Conservation (phyloP, 2,888 invertebrate species). For the Orthonevra nobilis region DNA sequence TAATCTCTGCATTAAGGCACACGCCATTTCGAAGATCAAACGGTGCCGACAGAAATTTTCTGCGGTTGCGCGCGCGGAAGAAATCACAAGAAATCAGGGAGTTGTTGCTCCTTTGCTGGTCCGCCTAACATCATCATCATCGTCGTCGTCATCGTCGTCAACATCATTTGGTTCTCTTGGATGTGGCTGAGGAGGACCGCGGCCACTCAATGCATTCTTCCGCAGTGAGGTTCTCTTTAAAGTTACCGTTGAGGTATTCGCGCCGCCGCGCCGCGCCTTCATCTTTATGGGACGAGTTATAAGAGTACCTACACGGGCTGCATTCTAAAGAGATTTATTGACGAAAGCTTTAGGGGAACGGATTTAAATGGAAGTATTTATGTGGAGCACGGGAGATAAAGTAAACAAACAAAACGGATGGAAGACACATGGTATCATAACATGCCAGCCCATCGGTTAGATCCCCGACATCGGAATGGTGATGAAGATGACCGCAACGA, state of each 20-base stretch:
- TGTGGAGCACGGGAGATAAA: conserved; percentile 39
- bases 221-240: conserved; percentile 36
- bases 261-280: too few relatives aligned
- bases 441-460: too few relatives aligned
- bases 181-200: background rate
- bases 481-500: too few relatives aligned
- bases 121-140: conserved; percentile 40
- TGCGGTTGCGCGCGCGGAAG: conserved; percentile 77
- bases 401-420: conserved; percentile 22
- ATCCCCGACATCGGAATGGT: too few relatives aligned
- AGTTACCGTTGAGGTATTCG: conserved; percentile 11
- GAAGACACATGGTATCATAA: too few relatives aligned
- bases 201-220: conserved; percentile 42
- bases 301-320: conserved; percentile 14
- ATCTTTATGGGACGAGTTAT: conserved; percentile 36
- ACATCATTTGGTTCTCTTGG: conserved; percentile 3
- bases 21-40: conserved; percentile 80
- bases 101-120: conserved; percentile 41
- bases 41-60: conserved; percentile 78
- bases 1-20: conserved; percentile 80
- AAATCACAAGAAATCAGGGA: conserved; percentile 61
- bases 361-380: conserved; percentile 44
- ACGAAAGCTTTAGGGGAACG: conserved; percentile 15
- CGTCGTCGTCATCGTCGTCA: conserved; percentile 30
- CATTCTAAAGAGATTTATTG: conserved; percentile 34